Evolutionary conservation across 2,113 vertebrate genomes (phyloP).

Genomic region (Ibidorhyncha struthersii): DNA sequence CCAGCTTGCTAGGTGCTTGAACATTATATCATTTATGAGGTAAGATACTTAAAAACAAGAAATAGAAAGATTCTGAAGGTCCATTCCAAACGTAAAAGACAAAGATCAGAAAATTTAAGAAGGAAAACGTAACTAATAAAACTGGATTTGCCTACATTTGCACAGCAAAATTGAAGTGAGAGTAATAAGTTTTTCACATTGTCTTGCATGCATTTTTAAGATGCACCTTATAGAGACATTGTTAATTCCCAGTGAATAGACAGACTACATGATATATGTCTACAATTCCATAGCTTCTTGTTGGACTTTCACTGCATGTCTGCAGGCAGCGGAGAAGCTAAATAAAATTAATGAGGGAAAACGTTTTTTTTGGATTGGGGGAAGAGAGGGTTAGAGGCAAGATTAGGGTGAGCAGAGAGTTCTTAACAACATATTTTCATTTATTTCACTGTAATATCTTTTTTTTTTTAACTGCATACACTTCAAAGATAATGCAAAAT

Average conservation of each 20-base stretch:
- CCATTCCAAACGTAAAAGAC: background rate
- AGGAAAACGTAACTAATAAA: background rate
- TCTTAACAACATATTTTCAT: slow-evolving; percentile 55
- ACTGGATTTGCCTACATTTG: background rate
- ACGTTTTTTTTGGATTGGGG: background rate
- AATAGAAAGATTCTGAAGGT: background rate
- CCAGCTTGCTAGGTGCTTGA: background rate
- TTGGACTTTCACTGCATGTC: slow-evolving; percentile 8
- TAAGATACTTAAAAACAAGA: background rate
- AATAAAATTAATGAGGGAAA: slow-evolving; percentile 54
- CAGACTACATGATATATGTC: background rate
- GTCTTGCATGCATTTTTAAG: background rate
- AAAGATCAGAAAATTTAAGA: background rate
- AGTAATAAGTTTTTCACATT: background rate
- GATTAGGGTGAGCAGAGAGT: background rate
- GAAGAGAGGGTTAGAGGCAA: slow-evolving; percentile 18
- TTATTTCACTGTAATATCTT: slow-evolving; percentile 50
- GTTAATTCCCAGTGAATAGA: background rate
- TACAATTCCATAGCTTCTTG: background rate
- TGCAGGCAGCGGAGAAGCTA: background rate
- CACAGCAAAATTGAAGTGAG: background rate
- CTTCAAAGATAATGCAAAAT: slow-evolving; percentile 75
- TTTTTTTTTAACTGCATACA: slow-evolving; percentile 42
- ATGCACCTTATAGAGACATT: background rate
- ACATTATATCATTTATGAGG: background rate